Percentiles rank a stretch among this genome's conserved stretches.
Conservation (phyloP, 2,888 invertebrate genomes). For the Xanthorhoe designata region DNA sequence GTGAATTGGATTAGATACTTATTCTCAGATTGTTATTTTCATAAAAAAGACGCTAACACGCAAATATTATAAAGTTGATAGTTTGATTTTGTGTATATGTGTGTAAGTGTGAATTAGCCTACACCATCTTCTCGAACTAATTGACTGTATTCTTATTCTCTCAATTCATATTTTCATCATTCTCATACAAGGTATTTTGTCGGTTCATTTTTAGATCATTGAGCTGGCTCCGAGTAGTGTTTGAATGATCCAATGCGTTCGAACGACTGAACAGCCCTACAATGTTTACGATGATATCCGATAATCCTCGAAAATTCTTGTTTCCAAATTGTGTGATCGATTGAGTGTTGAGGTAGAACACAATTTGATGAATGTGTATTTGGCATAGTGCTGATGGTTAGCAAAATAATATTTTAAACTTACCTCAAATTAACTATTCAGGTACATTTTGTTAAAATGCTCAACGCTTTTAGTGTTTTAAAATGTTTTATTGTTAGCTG, state of each 20-base stretch:
- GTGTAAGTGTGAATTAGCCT: too few relatives aligned
- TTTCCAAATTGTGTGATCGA: neutral
- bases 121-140: too few relatives aligned
- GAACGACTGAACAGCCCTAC: neutral
- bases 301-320: neutral
- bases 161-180: neutral
- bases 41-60: too few relatives aligned
- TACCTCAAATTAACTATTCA: too few relatives aligned
- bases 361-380: neutral
- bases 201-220: conserved; percentile 1
- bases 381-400: neutral
- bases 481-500: too few relatives aligned
- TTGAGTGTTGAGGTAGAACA: neutral
- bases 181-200: neutral
- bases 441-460: too few relatives aligned
- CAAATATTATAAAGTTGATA: too few relatives aligned
- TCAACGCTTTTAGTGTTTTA: too few relatives aligned
- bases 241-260: neutral
- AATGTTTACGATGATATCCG: neutral
- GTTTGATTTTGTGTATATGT: too few relatives aligned
- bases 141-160: too few relatives aligned
- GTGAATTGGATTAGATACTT: too few relatives aligned
- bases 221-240: neutral
- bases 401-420: neutral
- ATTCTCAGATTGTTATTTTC: too few relatives aligned